Evolutionary conservation across 2,888 invertebrate species (phyloP).

Genomic region (Gortyna flavago): DNA sequence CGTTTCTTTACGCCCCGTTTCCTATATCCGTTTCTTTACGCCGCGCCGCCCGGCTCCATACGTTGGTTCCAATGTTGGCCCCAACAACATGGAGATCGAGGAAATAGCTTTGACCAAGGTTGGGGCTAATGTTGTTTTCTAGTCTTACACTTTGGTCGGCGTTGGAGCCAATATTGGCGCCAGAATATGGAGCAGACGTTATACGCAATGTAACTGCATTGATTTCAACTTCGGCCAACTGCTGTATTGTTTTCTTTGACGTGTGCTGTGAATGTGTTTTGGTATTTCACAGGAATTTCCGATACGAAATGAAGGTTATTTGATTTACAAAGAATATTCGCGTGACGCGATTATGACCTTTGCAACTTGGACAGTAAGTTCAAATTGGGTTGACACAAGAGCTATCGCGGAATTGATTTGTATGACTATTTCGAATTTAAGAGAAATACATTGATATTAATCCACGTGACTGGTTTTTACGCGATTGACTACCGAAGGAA

Average conservation of each 20-base stretch:
- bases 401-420: neutral
- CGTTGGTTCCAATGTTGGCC: neutral
- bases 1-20: slow-evolving; percentile 32
- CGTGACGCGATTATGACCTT: neutral
- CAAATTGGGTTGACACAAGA: neutral
- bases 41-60: neutral
- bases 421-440: neutral
- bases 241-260: slow-evolving; percentile 49
- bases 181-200: neutral
- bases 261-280: slow-evolving; percentile 23
- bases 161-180: neutral
- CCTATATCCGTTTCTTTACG: slow-evolving; percentile 40
- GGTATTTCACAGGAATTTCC: slow-evolving; percentile 28
- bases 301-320: slow-evolving; percentile 1
- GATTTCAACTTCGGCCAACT: slow-evolving; percentile 49
- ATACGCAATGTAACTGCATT: slow-evolving; percentile 39
- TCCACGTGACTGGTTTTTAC: neutral
- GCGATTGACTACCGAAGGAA: too few relatives aligned
- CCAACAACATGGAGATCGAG: neutral
- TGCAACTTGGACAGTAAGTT: neutral
- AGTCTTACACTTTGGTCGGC: neutral
- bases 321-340: neutral
- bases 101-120: neutral
- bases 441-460: neutral
- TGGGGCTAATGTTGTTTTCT: slow-evolving; percentile 3